Base-by-base conservation (phyloP, 2,888 invertebrate genomes). In the Brassicogethes aeneus region DNA sequence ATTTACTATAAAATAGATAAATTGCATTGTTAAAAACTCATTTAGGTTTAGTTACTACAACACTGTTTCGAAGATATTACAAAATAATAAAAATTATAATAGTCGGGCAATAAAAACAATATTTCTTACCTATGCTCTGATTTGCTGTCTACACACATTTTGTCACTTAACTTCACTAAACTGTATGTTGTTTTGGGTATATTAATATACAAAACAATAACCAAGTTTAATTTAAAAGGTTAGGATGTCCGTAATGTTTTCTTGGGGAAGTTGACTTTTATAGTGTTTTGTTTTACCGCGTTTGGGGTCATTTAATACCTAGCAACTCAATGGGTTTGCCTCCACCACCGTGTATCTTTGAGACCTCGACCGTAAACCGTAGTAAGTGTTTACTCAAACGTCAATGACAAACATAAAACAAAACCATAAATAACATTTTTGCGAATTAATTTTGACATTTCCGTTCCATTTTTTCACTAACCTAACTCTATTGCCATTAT, bases 381-480 rank as follows among this genome's bases (percentile, higher is more conserved):
- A n/a, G n/a, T n/a, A n/a, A n/a, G n/a, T n/a, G n/a, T n/a, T n/a
- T n/a, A n/a, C n/a, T n/a, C 23, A 10, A 5, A 5, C 23, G 23
- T 45, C 48, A 48, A 48, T 48, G 46, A 40, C 44, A 48, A 44
- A 40, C 35, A 36, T 23, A n/a, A 45, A 34, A 32, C 16, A 36
- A 42, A 43, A 43, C 44, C 46, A 48, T 48, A 48, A 50, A 53
- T 49, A 55, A 53, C 23, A 48, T 52, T 53, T 59, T 59, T 48
- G 55, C 56, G 47, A 56, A 54, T 54, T 51, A 41, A 45, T 48
- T 51, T 48, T 47, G 53, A 46, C 45, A 47, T 51, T 56, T 59
- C 59, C 59, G 59, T 53, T 59, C 55, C 42, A 56, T 45, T 52
- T 57, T 51, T 54, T 45, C 45, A 46, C 47, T 46, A 47, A 47